These are phyloP conservation scores for Portunus trituberculatus DNA, from an alignment of 1,140 invertebrate genomes.

Conservation along the genomic window DNA sequence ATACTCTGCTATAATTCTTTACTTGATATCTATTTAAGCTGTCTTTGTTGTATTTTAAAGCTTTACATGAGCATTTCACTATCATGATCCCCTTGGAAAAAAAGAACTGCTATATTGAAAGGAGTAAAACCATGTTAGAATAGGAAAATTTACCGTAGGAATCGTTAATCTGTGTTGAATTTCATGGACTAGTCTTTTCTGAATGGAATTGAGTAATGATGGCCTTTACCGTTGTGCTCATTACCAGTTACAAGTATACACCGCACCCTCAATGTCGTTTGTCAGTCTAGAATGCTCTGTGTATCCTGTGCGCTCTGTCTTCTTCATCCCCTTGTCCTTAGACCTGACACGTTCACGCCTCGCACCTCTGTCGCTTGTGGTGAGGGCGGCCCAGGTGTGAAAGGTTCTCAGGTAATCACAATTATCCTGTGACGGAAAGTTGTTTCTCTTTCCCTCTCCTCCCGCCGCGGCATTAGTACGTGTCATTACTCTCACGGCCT, in stretches of 20 bases:
- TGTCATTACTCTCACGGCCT: background rate
- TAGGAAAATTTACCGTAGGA: too few relatives aligned
- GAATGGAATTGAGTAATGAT: too few relatives aligned
- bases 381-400: background rate
- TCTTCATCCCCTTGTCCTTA: background rate
- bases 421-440: background rate
- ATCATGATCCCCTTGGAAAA: too few relatives aligned
- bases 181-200: too few relatives aligned
- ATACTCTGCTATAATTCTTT: too few relatives aligned
- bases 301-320: background rate
- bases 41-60: too few relatives aligned
- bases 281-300: background rate
- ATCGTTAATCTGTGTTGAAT: too few relatives aligned
- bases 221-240: background rate
- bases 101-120: too few relatives aligned
- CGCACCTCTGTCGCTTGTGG: background rate
- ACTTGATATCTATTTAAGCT: too few relatives aligned
- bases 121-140: too few relatives aligned
- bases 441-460: background rate
- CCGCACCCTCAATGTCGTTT: background rate
- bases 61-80: too few relatives aligned
- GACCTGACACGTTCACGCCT: background rate
- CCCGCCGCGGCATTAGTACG: background rate
- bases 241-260: background rate
- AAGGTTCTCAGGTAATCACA: slow-evolving; percentile 10